Conservation (phyloP, 2,113 vertebrate species). For the Pica pica region DNA sequence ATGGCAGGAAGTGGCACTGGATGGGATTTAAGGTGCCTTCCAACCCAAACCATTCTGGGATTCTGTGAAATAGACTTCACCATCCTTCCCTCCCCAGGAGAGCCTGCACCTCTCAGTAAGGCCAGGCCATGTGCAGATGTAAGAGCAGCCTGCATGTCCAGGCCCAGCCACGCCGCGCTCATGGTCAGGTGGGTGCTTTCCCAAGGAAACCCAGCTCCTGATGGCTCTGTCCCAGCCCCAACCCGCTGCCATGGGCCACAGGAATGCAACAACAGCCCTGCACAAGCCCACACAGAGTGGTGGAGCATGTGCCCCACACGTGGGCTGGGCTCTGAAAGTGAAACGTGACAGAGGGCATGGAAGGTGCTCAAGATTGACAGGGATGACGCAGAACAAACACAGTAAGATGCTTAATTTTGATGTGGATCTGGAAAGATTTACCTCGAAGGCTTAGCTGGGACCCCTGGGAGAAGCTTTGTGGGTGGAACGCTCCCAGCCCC, state of each 20-base stretch:
- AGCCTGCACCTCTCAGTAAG: neutral
- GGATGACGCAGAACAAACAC: neutral
- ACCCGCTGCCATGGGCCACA: neutral
- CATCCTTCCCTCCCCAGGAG: neutral
- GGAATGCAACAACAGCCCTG: neutral
- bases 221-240: neutral
- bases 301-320: neutral
- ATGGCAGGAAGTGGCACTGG: neutral
- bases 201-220: neutral
- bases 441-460: neutral
- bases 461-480: neutral
- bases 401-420: neutral
- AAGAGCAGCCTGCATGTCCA: neutral
- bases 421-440: neutral
- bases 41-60: neutral
- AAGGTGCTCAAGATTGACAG: neutral
- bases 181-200: neutral
- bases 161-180: neutral
- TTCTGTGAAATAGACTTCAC: neutral
- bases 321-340: neutral
- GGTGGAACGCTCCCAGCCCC: neutral
- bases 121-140: neutral
- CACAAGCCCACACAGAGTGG: neutral
- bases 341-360: neutral
- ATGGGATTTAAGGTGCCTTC: neutral